A percentile compares a stretch with the other conserved stretches of the same genome.
Conservation (phyloP, 2,113 vertebrate genomes). For the Lathamus discolor region DNA sequence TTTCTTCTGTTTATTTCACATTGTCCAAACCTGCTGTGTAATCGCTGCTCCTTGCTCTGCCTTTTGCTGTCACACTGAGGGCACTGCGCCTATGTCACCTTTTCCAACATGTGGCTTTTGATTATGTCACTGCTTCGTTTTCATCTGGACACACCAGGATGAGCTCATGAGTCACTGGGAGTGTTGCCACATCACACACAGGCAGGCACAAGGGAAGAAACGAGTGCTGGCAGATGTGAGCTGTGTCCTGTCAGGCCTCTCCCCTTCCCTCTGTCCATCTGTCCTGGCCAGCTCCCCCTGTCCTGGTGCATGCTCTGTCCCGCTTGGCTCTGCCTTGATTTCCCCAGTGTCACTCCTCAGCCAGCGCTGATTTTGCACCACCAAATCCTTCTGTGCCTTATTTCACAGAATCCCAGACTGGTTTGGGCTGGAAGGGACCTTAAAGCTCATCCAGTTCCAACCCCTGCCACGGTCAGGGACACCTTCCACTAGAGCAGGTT, state of each 20-base stretch:
- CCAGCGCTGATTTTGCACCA: neutral
- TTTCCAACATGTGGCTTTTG: neutral
- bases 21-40: neutral
- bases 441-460: neutral
- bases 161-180: neutral
- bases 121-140: neutral
- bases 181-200: neutral
- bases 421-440: neutral
- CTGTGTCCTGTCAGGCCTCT: neutral
- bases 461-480: neutral
- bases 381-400: neutral
- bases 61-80: neutral
- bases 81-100: rapidly evolving
- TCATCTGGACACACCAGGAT: neutral
- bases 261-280: neutral
- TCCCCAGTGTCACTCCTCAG: neutral
- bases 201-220: neutral
- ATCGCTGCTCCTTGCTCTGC: neutral
- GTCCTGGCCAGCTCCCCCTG: neutral
- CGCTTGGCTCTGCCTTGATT: neutral
- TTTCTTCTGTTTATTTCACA: neutral
- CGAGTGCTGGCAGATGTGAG: neutral
- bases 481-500: neutral
- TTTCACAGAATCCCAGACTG: neutral
- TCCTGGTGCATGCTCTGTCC: neutral